These are phyloP conservation scores for Pseudochaenichthys georgianus DNA, from an alignment of 2,797 vertebrate species.

Conservation along the genomic window DNA sequence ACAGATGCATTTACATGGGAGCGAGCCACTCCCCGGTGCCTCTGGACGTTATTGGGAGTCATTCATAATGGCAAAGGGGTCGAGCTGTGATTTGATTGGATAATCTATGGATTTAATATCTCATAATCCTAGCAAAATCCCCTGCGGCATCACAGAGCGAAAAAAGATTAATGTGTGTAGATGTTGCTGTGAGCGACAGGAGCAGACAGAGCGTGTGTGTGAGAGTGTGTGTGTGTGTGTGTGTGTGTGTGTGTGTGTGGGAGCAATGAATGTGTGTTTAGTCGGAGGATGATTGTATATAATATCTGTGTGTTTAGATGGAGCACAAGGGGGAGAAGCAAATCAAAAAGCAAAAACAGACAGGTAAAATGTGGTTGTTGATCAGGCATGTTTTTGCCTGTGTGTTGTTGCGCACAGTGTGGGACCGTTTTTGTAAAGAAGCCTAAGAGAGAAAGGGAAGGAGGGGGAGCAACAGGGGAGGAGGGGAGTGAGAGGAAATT, in stretches of 20 bases:
- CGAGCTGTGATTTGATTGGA: slow-evolving; percentile 83
- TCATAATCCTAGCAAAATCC: slow-evolving; percentile 83
- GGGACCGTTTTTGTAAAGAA: slow-evolving; percentile 79
- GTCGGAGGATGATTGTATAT: slow-evolving; percentile 46
- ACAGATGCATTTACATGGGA: slow-evolving; percentile 31
- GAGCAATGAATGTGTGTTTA: slow-evolving; percentile 46
- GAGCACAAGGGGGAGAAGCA: slow-evolving; percentile 16
- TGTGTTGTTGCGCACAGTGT: slow-evolving; percentile 67
- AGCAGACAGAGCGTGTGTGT: slow-evolving; percentile 43
- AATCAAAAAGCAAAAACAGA: slow-evolving; percentile 48
- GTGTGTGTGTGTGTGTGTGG: background rate
- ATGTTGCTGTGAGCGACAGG: slow-evolving; percentile 59
- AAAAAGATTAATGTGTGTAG: slow-evolving; percentile 75
- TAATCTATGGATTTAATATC: slow-evolving; percentile 89
- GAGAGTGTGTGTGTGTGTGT: too few relatives aligned
- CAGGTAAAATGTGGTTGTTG: slow-evolving; percentile 48
- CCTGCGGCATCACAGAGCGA: slow-evolving; percentile 63
- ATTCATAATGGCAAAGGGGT: slow-evolving; percentile 63
- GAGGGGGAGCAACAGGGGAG: slow-evolving; percentile 58
- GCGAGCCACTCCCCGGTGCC: slow-evolving; percentile 19
- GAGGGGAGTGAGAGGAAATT: slow-evolving; percentile 63
- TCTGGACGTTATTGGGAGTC: slow-evolving; percentile 38
- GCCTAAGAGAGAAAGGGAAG: slow-evolving; percentile 55
- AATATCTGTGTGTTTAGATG: slow-evolving; percentile 57
- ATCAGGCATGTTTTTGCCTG: slow-evolving; percentile 56